A percentile compares a stretch with the other conserved stretches of the same genome.
Conservation (phyloP, 1,140 invertebrate species). For the Drosophila serrata region DNA sequence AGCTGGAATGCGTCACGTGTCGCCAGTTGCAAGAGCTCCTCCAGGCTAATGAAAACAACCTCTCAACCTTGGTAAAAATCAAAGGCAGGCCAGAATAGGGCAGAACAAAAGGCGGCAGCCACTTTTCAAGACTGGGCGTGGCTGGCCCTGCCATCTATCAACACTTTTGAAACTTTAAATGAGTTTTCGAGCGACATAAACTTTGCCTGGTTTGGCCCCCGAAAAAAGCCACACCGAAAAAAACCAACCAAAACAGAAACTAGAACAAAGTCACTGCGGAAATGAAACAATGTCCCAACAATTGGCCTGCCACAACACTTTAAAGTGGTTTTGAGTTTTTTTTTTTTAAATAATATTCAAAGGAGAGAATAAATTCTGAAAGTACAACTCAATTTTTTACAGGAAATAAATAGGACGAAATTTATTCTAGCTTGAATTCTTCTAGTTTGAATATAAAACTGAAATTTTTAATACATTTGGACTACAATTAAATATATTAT, state of each 20-base stretch:
- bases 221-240: slow-evolving; percentile 53
- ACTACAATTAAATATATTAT: too few species aligned
- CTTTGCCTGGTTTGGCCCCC: slow-evolving; percentile 43
- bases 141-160: slow-evolving; percentile 64
- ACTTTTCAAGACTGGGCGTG: slow-evolving; percentile 41
- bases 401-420: neutral
- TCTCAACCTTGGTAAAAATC: slow-evolving; percentile 18
- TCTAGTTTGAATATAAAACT: too few species aligned
- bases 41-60: slow-evolving; percentile 61
- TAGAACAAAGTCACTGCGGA: slow-evolving; percentile 15
- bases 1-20: slow-evolving; percentile 66
- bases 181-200: slow-evolving; percentile 71
- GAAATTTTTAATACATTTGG: too few species aligned
- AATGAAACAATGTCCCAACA: slow-evolving; percentile 1
- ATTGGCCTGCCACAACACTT: neutral
- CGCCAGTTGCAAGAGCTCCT: slow-evolving; percentile 8
- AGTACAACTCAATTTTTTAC: neutral
- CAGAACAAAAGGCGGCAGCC: slow-evolving; percentile 26
- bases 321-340: neutral
- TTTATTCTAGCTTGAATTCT: neutral
- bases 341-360: neutral
- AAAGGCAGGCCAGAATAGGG: slow-evolving; percentile 30
- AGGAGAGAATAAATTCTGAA: neutral
- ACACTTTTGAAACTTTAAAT: slow-evolving; percentile 81
- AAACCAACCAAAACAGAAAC: slow-evolving; percentile 11